Evolutionary conservation across 1,140 invertebrate genomes (phyloP).

Genomic region (Lucilia cuprina): DNA sequence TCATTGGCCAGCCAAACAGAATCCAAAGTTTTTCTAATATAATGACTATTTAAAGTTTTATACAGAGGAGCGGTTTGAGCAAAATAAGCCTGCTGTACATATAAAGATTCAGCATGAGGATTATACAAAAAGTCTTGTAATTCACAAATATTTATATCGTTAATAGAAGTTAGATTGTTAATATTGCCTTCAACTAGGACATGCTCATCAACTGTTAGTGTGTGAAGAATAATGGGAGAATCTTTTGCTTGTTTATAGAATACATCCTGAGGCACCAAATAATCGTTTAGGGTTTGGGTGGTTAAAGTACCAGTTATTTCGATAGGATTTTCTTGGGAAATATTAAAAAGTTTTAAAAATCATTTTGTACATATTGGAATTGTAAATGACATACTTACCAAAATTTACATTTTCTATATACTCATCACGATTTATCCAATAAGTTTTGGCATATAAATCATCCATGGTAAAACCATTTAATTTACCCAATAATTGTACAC

Average conservation of each 20-base stretch:
- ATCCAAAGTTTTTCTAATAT: constrained; percentile 45
- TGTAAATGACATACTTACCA: constrained; percentile 47
- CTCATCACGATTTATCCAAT: constrained; percentile 59
- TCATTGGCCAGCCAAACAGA: constrained; percentile 56
- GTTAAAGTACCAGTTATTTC: constrained; percentile 44
- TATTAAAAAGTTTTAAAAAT: background rate
- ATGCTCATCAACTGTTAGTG: constrained; percentile 18
- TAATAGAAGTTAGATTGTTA: constrained; percentile 25
- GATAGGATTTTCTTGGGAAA: constrained; percentile 53
- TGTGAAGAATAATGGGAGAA: background rate
- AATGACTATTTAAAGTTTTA: constrained; percentile 45
- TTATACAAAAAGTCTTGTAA: constrained; percentile 41
- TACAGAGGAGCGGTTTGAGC: constrained; percentile 39
- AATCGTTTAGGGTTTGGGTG: constrained; percentile 46
- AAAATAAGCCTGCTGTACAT: constrained; percentile 49
- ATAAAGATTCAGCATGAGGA: constrained; percentile 35
- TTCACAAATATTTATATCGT: constrained; percentile 36
- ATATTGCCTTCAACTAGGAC: constrained; percentile 27
- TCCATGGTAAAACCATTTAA: constrained; percentile 60
- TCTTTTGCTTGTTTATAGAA: constrained; percentile 31
- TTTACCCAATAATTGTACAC: constrained; percentile 47
- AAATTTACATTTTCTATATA: constrained; percentile 56
- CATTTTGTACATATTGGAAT: background rate
- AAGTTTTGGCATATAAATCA: constrained; percentile 54
- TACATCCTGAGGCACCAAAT: constrained; percentile 52